Conservation (phyloP, 2,797 vertebrate genomes). For the Lophius americanus region DNA sequence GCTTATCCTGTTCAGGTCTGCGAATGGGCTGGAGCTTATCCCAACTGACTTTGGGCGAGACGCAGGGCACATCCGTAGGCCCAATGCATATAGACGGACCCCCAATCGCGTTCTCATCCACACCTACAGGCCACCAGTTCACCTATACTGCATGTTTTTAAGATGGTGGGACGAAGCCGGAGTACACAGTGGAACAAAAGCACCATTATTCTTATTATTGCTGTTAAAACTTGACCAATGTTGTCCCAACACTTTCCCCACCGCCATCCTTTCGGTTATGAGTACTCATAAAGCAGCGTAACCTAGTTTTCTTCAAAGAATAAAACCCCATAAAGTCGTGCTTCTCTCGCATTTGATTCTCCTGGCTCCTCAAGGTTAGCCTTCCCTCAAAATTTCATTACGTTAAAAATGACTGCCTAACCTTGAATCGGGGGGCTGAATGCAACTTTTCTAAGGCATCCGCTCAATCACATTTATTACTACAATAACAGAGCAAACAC, state of each 20-base stretch:
- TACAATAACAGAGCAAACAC: constrained; percentile 53
- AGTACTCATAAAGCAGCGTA: not conserved
- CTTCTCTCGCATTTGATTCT: constrained; percentile 47
- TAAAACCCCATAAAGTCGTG: constrained; percentile 19
- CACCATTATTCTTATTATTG: no score
- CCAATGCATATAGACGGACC: no score
- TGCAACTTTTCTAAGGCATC: constrained; percentile 40
- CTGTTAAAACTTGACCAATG: not conserved
- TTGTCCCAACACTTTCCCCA: constrained; percentile 1
- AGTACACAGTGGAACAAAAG: no score
- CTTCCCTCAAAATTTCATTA: constrained; percentile 57
- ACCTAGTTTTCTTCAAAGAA: constrained; percentile 26
- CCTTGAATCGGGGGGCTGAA: constrained; percentile 55
- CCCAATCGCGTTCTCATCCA: no score
- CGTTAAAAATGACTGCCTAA: constrained; percentile 62
- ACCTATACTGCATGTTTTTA: no score
- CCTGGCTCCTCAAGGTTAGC: constrained; percentile 52
- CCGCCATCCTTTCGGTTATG: constrained; percentile 5
- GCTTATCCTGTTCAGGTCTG: no score
- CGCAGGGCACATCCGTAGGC: no score
- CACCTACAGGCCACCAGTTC: no score
- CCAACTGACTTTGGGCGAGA: no score
- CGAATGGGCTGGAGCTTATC: no score
- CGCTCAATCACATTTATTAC: constrained; percentile 67
- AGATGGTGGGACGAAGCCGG: no score